Conservation (phyloP, 2,797 vertebrate genomes). For the Xiphorhynchus erythropygius region DNA sequence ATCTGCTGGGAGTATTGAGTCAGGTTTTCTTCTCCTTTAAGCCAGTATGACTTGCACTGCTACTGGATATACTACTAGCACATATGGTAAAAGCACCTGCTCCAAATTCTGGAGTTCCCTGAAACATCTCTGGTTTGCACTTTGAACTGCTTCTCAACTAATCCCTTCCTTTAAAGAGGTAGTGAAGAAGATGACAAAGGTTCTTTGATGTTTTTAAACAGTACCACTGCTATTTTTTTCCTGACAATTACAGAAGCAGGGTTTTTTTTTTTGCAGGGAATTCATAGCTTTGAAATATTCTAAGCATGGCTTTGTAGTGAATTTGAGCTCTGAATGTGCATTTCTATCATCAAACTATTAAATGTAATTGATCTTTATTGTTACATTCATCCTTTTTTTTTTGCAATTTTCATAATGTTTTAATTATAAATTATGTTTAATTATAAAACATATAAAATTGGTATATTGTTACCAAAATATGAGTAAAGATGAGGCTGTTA, state of each 20-base stretch:
- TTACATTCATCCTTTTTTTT: not conserved
- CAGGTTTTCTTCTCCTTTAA: slow-evolving; percentile 57
- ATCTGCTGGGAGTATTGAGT: slow-evolving; percentile 48
- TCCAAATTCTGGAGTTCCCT: slow-evolving; percentile 49
- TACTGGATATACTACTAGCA: slow-evolving; percentile 54
- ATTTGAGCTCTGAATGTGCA: not conserved
- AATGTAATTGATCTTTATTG: slow-evolving; percentile 5
- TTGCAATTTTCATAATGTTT: not conserved
- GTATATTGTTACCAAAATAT: slow-evolving; percentile 2
- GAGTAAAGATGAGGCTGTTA: not conserved
- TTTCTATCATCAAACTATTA: slow-evolving; percentile 14
- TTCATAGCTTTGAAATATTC: slow-evolving; percentile 18
- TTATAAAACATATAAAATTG: too few species aligned
- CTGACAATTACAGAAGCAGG: not conserved
- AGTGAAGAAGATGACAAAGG: not conserved
- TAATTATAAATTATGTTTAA: too few species aligned
- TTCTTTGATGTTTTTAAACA: slow-evolving; percentile 65
- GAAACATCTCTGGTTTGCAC: slow-evolving; percentile 47
- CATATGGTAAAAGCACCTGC: slow-evolving; percentile 64
- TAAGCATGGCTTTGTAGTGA: not conserved
- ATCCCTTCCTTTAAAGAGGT: slow-evolving; percentile 59
- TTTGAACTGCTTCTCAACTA: slow-evolving; percentile 63
- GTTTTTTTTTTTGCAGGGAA: not conserved
- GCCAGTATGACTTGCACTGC: slow-evolving; percentile 36
- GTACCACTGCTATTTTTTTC: slow-evolving; percentile 6